A percentile compares a stretch with the other conserved stretches of the same genome.
phyloP scores from a whole-genome alignment of 2,888 invertebrate species.

The Drosophila mayaguana region DNA sequence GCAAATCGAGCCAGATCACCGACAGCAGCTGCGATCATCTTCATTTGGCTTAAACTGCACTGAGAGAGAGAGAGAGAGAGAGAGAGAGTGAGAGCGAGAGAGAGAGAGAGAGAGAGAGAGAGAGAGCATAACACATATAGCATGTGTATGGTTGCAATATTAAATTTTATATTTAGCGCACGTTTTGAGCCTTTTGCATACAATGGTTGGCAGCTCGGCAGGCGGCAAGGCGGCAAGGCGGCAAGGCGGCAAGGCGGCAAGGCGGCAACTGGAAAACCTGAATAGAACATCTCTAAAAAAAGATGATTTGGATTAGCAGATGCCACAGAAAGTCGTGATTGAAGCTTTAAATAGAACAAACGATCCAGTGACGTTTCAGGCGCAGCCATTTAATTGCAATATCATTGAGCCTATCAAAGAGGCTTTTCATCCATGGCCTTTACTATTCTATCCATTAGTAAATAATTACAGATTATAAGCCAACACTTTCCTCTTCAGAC shows the following conservation, averaged over 20 bases:
- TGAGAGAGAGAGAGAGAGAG: not conserved
- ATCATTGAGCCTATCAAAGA: constrained; percentile 29
- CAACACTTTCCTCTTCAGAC: constrained; percentile 52
- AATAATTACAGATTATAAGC: constrained; percentile 15
- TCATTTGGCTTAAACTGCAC: constrained; percentile 29
- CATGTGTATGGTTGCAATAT: constrained; percentile 55
- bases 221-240: not conserved
- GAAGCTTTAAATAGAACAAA: constrained; percentile 49
- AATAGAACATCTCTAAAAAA: constrained; percentile 36
- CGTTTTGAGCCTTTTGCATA: constrained; percentile 69
- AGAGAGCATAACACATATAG: constrained; percentile 33
- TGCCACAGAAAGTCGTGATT: constrained; percentile 62
- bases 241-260: not conserved
- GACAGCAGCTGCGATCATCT: constrained; percentile 27
- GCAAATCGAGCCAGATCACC: constrained; percentile 7
- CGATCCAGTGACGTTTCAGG: constrained; percentile 25
- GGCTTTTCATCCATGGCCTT: not conserved
- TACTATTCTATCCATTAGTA: not conserved
- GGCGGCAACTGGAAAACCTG: constrained; percentile 13
- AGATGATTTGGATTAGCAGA: constrained; percentile 50
- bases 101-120: not conserved
- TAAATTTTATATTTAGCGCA: constrained; percentile 78
- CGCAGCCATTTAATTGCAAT: constrained; percentile 40
- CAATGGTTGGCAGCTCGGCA: constrained; percentile 42
- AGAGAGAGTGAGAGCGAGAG: too few relatives aligned